phyloP scores from a whole-genome alignment of 2,797 vertebrate genomes.

The Linurgus olivaceus region DNA sequence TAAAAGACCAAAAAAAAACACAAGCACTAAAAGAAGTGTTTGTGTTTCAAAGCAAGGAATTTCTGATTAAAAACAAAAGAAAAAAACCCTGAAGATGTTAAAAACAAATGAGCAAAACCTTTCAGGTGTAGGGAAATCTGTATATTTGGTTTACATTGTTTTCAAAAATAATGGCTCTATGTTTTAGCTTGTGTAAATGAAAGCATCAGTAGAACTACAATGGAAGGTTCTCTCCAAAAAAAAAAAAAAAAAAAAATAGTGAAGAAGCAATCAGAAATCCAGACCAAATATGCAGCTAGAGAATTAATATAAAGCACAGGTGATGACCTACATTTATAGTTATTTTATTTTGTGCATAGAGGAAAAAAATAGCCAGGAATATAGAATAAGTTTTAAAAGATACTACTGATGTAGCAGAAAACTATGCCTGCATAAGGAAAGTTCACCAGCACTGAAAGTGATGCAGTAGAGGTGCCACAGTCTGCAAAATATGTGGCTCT shows the following conservation, averaged over 20 bases:
- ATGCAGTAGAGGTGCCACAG: not conserved
- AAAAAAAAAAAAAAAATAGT: not conserved
- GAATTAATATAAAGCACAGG: not conserved
- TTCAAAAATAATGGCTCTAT: not conserved
- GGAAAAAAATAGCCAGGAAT: not conserved
- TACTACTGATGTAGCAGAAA: not conserved
- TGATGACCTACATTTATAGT: not conserved
- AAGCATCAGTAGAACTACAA: not conserved
- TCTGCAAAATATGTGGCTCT: not conserved
- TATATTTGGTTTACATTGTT: not conserved
- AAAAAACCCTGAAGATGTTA: not conserved
- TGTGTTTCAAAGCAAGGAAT: slow-evolving; percentile 14
- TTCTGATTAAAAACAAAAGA: slow-evolving; percentile 18
- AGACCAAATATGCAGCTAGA: not conserved
- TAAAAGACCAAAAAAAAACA: slow-evolving; percentile 18
- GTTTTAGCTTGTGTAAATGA: not conserved
- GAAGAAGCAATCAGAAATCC: not conserved
- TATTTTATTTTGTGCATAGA: not conserved
- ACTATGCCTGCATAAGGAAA: accelerated
- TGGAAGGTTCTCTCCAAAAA: not conserved
- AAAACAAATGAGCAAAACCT: not conserved
- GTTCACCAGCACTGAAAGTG: not conserved
- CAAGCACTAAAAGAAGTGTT: not conserved
- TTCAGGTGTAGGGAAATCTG: not conserved
- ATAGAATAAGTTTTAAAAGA: not conserved